These are phyloP conservation scores for Syngnathus rostellatus DNA, from an alignment of 2,797 vertebrate genomes.

Conservation along the genomic window DNA sequence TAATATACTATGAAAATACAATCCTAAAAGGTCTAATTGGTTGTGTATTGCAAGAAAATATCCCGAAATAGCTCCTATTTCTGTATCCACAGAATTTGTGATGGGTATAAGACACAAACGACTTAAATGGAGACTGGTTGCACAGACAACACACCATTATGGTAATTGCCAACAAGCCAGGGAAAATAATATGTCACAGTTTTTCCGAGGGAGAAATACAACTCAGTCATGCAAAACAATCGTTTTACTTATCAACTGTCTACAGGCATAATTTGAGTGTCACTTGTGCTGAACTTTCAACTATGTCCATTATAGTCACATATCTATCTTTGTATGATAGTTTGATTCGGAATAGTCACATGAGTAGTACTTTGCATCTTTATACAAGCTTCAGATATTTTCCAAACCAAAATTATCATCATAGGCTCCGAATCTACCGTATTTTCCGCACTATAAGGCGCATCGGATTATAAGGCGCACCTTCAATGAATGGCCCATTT, in stretches of 20 bases:
- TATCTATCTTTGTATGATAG: neutral
- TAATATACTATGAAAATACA: too few relatives aligned
- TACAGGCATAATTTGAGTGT: conserved; percentile 50
- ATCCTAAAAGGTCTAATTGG: neutral
- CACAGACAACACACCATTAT: conserved; percentile 44
- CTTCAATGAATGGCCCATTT: too few relatives aligned
- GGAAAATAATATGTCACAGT: conserved; percentile 49
- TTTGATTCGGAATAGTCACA: neutral
- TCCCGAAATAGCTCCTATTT: conserved; percentile 31
- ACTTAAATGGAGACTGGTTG: conserved; percentile 44
- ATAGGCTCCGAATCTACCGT: neutral
- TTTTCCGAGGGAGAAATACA: conserved; percentile 24
- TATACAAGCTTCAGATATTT: neutral
- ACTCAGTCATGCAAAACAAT: neutral
- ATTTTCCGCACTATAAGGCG: too few relatives aligned
- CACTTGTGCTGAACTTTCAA: neutral
- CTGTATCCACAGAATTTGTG: conserved; percentile 16
- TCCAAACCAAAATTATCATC: neutral
- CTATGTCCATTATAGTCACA: neutral
- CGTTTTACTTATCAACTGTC: conserved; percentile 1
- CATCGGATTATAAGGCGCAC: too few relatives aligned
- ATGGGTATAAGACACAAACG: conserved; percentile 16
- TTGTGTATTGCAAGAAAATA: conserved; percentile 18
- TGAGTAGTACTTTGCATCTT: neutral
- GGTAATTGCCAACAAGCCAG: conserved; percentile 62